Evolutionary conservation across 2,113 vertebrate species (phyloP).

Genomic region (Eretmochelys imbricata): DNA sequence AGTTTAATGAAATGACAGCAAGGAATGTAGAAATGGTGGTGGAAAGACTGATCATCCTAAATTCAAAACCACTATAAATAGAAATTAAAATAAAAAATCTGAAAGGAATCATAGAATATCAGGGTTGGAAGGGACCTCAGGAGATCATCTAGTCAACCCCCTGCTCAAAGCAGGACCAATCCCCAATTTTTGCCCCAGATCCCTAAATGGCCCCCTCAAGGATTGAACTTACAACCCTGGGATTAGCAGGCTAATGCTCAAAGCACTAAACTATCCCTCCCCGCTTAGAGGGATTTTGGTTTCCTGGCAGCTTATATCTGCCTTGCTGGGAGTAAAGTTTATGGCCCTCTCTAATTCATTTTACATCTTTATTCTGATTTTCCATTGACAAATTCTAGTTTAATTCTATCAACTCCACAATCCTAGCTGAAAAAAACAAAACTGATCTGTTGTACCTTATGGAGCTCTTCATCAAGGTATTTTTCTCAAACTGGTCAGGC

Average conservation of each 20-base stretch:
- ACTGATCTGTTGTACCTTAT: neutral
- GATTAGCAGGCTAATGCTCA: too few relatives aligned
- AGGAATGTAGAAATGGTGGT: slow-evolving; percentile 59
- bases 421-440: neutral
- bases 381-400: neutral
- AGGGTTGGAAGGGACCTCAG: too few relatives aligned
- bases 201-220: too few relatives aligned
- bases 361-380: neutral
- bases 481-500: neutral
- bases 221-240: too few relatives aligned
- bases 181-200: too few relatives aligned
- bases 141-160: too few relatives aligned
- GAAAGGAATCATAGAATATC: neutral
- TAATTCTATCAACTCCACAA: neutral
- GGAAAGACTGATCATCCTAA: slow-evolving; percentile 73
- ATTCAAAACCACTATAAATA: slow-evolving; percentile 71
- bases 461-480: neutral
- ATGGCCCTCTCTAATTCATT: neutral
- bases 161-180: too few relatives aligned
- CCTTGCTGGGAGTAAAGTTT: neutral
- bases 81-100: slow-evolving; percentile 60
- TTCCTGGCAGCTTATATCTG: neutral
- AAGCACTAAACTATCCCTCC: too few relatives aligned
- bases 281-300: neutral
- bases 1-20: slow-evolving; percentile 48